phyloP scores from a whole-genome alignment of 2,888 invertebrate genomes.

The Eilema sororculum region DNA sequence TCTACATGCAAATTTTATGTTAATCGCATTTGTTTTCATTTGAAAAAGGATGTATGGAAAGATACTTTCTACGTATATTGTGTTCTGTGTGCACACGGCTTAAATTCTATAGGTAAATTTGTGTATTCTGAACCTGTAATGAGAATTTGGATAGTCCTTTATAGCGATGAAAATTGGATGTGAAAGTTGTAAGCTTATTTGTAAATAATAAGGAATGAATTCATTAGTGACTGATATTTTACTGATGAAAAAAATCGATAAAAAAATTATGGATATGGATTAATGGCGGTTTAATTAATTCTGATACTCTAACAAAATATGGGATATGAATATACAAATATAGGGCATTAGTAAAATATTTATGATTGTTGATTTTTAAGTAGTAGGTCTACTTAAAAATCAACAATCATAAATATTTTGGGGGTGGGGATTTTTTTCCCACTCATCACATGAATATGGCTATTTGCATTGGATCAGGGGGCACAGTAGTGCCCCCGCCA shows the following conservation, averaged over 20 bases:
- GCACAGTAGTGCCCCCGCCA: no score
- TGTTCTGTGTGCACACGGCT: background rate
- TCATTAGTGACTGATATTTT: background rate
- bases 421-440: no score
- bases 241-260: background rate
- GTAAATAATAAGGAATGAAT: background rate
- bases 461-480: no score
- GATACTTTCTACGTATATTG: background rate
- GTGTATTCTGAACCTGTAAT: background rate
- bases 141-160: background rate
- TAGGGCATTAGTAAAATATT: no score
- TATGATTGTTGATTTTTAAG: no score
- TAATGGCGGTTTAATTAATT: no score
- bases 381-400: no score
- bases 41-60: background rate
- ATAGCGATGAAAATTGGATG: background rate
- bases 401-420: no score
- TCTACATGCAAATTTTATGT: constrained; percentile 28
- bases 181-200: background rate
- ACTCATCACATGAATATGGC: no score
- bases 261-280: no score
- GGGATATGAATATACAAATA: no score
- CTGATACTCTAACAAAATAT: no score
- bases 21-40: constrained; percentile 19
- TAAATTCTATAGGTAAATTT: background rate